Evolutionary conservation across 2,888 invertebrate genomes (phyloP).

Genomic region (Arctia plantaginis): DNA sequence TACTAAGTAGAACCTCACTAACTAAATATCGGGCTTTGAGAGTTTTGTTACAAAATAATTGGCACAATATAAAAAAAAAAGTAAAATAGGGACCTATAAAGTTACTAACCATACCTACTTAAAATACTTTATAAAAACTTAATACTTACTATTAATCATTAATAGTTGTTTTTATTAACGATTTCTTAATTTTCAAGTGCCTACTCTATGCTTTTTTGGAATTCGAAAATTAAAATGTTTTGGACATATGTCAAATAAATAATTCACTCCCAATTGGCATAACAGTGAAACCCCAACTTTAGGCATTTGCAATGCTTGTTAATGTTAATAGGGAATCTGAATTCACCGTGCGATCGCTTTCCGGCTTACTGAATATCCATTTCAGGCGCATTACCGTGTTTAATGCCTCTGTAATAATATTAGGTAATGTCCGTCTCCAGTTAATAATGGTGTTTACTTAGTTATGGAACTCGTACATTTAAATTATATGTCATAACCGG

Average conservation of each 20-base stretch:
- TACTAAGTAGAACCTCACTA: background rate
- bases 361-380: conserved; percentile 74
- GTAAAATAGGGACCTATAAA: no score
- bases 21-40: background rate
- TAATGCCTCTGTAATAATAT: conserved; percentile 62
- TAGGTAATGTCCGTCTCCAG: conserved; percentile 45
- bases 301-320: conserved; percentile 69
- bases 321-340: conserved; percentile 76
- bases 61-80: background rate
- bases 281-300: conserved; percentile 37
- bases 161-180: background rate
- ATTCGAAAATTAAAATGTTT: background rate
- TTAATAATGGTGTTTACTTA: conserved; percentile 32
- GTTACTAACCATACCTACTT: no score
- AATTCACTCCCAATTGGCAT: conserved; percentile 10
- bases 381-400: conserved; percentile 63
- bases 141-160: no score
- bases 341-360: conserved; percentile 74
- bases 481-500: background rate
- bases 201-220: no score
- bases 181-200: background rate
- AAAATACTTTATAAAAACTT: no score
- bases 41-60: background rate
- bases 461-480: conserved; percentile 7
- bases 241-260: background rate